phyloP scores from a whole-genome alignment of 2,888 invertebrate species.

The Drosophila meridiana region DNA sequence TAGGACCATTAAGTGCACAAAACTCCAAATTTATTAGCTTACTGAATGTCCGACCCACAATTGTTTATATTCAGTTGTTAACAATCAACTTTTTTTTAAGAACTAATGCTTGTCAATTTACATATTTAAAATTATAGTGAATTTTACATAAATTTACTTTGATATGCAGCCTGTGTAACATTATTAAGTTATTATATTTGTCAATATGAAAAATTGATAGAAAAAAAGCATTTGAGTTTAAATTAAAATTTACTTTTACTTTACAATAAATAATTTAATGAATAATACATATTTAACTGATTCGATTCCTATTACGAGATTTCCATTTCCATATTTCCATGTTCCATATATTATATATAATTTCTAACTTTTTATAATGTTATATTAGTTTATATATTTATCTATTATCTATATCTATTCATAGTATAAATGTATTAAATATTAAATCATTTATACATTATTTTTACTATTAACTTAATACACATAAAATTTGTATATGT shows the following conservation, averaged over 20 bases:
- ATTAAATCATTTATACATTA: too few species aligned
- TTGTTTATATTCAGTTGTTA: constrained; percentile 2
- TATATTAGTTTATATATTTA: too few species aligned
- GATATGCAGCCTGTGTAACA: neutral
- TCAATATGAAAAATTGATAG: neutral
- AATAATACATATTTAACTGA: too few species aligned
- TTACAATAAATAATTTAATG: neutral
- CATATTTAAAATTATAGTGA: neutral
- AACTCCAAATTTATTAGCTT: constrained; percentile 58
- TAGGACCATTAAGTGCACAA: constrained; percentile 64
- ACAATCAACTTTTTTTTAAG: constrained; percentile 23
- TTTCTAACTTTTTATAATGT: too few species aligned
- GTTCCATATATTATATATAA: too few species aligned
- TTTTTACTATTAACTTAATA: too few species aligned
- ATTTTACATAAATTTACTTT: neutral
- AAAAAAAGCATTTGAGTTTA: neutral
- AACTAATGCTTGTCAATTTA: constrained; percentile 5
- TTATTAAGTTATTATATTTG: neutral
- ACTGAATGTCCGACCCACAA: constrained; percentile 5
- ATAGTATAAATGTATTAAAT: too few species aligned
- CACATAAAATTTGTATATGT: too few species aligned
- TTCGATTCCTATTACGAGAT: neutral
- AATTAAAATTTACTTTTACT: neutral
- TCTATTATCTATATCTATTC: too few species aligned
- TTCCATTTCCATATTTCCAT: too few species aligned